These are phyloP conservation scores for Gallinago undulata DNA, from an alignment of 2,113 vertebrate genomes.

Conservation along the genomic window DNA sequence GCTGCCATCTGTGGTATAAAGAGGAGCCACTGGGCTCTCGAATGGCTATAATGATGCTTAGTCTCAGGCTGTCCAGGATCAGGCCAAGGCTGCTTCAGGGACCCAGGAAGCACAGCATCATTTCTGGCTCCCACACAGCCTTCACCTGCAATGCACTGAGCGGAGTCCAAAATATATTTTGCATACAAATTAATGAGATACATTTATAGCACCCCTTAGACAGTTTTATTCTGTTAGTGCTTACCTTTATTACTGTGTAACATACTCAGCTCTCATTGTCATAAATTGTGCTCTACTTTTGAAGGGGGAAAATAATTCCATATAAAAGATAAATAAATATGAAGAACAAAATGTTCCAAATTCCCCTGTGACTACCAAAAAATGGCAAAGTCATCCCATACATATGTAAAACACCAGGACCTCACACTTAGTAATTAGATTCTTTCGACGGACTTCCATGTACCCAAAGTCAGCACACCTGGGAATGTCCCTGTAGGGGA, in stretches of 20 bases:
- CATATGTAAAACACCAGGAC: neutral
- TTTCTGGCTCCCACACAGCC: constrained; percentile 28
- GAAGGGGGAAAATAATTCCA: constrained; percentile 40
- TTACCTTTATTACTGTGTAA: constrained; percentile 68
- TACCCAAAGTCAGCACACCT: neutral
- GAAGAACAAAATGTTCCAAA: neutral
- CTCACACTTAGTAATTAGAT: neutral
- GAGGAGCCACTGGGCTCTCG: neutral
- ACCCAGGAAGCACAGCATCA: neutral
- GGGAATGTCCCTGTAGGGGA: rapidly evolving
- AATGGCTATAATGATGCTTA: neutral
- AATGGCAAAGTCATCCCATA: neutral
- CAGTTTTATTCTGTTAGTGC: constrained; percentile 66
- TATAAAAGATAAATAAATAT: constrained; percentile 44
- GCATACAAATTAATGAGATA: constrained; percentile 70
- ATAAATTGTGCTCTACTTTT: constrained; percentile 62
- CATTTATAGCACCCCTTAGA: constrained; percentile 66
- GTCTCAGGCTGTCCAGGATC: neutral
- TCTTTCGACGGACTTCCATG: rapidly evolving
- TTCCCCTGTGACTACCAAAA: constrained; percentile 7
- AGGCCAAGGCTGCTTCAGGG: constrained; percentile 15
- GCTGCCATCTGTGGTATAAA: neutral
- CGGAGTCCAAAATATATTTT: constrained; percentile 66
- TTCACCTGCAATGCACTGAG: constrained; percentile 55
- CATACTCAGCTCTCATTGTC: constrained; percentile 48